phyloP scores from a whole-genome alignment of 2,888 invertebrate species.

The Blera fallax region DNA sequence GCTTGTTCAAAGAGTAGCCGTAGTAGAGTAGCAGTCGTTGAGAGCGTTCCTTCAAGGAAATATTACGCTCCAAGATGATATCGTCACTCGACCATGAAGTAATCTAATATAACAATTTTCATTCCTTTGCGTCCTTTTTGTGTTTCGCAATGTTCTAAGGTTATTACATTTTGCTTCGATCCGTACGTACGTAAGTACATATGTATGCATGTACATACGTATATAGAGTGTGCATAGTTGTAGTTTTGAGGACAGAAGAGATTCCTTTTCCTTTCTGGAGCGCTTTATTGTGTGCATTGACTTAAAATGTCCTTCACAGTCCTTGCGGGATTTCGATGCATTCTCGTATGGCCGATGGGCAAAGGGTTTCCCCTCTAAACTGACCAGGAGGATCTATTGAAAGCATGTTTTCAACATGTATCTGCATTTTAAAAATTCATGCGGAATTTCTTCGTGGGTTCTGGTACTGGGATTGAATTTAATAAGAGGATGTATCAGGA shows the following conservation, averaged over 20 bases:
- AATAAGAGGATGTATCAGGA: conserved; percentile 14
- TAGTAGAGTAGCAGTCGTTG: conserved; percentile 33
- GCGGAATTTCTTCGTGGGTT: conserved; percentile 37
- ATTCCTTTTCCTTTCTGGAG: conserved; percentile 53
- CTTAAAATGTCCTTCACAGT: conserved; percentile 65
- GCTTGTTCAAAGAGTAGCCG: conserved; percentile 68
- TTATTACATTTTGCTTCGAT: conserved; percentile 67
- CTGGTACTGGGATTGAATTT: conserved; percentile 55
- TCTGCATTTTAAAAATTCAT: conserved; percentile 68
- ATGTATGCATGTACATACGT: not conserved
- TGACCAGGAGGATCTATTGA: conserved; percentile 45
- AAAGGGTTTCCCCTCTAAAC: not conserved
- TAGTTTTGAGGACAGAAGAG: conserved; percentile 25
- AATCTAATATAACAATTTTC: conserved; percentile 72
- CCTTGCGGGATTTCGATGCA: conserved; percentile 57
- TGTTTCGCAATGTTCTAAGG: conserved; percentile 68
- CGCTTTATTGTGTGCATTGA: conserved; percentile 68
- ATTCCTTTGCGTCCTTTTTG: conserved; percentile 69
- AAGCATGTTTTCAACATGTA: conserved; percentile 50
- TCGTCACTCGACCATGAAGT: conserved; percentile 72
- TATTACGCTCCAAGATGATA: conserved; percentile 71
- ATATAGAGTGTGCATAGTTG: not conserved
- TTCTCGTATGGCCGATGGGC: conserved; percentile 27
- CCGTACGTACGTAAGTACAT: not conserved
- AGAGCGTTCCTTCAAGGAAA: conserved; percentile 58